Evolutionary conservation across 2,888 invertebrate species (phyloP), one percentile per base, ranked within the genome.

Genomic region (Mythimna lalbum): DNA sequence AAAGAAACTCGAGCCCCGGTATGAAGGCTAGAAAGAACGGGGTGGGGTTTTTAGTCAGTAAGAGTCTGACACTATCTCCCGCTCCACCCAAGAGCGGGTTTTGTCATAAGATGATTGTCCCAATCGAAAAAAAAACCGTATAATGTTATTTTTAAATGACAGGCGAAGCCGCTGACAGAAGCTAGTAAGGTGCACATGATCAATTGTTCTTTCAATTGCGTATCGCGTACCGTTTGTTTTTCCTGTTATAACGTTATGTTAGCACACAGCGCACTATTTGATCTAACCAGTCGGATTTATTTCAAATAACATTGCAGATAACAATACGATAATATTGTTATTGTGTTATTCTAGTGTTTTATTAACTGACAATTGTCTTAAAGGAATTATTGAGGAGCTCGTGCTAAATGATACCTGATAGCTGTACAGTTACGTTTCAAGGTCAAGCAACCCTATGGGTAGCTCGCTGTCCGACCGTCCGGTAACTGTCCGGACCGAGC

Each of bases 241-340:
- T 79, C 78, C 73, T 78, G 68, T 50, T 60, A 55, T 23, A 49
- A n/a, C 56, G 47, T 81, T 77, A 56, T 77, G 65, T 47, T 36
- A 68, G 73, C 56, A 68, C 23, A 81, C 64, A 70, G 6, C 5
- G 17, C 69, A 4, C 5, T 78, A 31, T 79, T 78, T 81, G 81
- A 64, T 4, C 19, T 36, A 53, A 27, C 57, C 47, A 47, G 14
- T 10, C 1, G 55, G 73, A 62, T 72, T 79, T 56, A 47, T 68
- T 63, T 65, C 33, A 27, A 77, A 65, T 68, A 68, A 73, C 67
- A 68, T 43, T 14, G 23, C 17, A 52, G 78, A 79, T 79, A 81
- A 76, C 19, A 3, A 3, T 19, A 10, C 5, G 27, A 70, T 70
- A 76, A 55, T 52, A 5, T 4, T 4, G 0, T 52, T 27, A 70